Evolutionary conservation across 1,140 invertebrate genomes (phyloP).

Genomic region (Ectropis grisescens): DNA sequence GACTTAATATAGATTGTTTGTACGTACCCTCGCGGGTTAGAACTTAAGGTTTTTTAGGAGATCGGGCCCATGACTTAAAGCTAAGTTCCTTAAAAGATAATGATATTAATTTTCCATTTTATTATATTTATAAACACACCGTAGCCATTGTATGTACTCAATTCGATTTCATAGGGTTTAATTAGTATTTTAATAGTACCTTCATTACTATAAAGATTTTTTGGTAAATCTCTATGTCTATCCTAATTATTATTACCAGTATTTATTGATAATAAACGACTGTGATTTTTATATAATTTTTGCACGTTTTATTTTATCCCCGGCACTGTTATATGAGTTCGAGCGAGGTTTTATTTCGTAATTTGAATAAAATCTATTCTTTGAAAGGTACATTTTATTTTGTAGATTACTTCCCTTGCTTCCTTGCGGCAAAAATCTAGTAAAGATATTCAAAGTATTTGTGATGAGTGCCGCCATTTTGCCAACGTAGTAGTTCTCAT

Average conservation of each 20-base stretch:
- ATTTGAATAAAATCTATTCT: too few species aligned
- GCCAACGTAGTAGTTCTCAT: too few species aligned
- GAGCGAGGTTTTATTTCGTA: too few species aligned
- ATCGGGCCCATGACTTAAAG: conserved; percentile 65
- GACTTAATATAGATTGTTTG: conserved; percentile 46
- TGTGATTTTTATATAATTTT: conserved; percentile 65
- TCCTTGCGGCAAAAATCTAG: too few species aligned
- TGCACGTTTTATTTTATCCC: too few species aligned
- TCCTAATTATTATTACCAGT: conserved; percentile 64
- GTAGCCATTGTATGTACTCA: conserved; percentile 28
- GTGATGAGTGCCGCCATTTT: too few species aligned
- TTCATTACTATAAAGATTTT: conserved; percentile 51
- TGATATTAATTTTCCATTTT: conserved; percentile 33
- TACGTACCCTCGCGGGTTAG: conserved; percentile 39
- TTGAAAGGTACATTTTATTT: too few species aligned
- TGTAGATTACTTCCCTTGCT: too few species aligned
- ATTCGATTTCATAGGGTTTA: conserved; percentile 38
- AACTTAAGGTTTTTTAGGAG: conserved; percentile 50
- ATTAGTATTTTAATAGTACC: conserved; percentile 44
- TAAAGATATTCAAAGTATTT: too few species aligned
- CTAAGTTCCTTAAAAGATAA: conserved; percentile 48
- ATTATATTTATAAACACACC: conserved; percentile 19
- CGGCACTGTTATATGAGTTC: too few species aligned
- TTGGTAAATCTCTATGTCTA: conserved; percentile 60
- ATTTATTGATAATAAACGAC: conserved; percentile 68